Base-by-base conservation (phyloP, 1,140 invertebrate genomes). In the Bombus soroeensis region DNA sequence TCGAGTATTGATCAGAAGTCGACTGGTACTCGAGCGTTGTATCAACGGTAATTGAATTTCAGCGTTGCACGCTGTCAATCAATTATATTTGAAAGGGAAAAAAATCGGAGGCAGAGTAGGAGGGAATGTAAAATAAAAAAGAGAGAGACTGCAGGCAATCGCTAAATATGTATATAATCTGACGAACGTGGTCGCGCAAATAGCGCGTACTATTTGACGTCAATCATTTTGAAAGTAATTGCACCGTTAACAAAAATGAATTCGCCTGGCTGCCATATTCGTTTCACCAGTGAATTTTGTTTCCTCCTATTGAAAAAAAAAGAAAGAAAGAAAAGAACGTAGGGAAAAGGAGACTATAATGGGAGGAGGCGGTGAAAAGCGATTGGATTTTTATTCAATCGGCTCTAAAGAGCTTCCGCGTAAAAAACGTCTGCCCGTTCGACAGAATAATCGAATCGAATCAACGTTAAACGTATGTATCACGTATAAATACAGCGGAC, bases 21-120 rank as follows among this genome's bases (percentile, higher is more conserved):
- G 43, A 37, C 73, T 39, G 74, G 28, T 76, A 53, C 64, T 77
- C 81, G 62, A 57, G n/a, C 81, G 81, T 68, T 83, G 74, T 77
- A 77, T 77, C 62, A 77, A 77, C 73, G 34, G 62, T 77, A 77
- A 83, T 83, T 83, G 81, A 83, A 83, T 83, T 83, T 83, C 81
- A 22, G 43, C 81, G 81, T 68, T 68, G 81, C 81, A 34, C 74
- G 28, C 43, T 83, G 73, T 83, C 81, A 57, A 83, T 83, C 81
- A 77, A 83, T 83, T 83, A 83, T 77, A 83, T 70, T 77, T n/a
- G 43, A 53, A 62, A 74, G 53, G 70, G 9, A 6, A 13, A 32
- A 57, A 64, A 66, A 62, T n/a, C 28, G 25, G 18, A 72, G 15
- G 22, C 0, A 22, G 22, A 25, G 25, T 3, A 25, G 37, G 25